Base-by-base conservation (phyloP, 2,888 invertebrate genomes). In the Melipona bicolor region DNA sequence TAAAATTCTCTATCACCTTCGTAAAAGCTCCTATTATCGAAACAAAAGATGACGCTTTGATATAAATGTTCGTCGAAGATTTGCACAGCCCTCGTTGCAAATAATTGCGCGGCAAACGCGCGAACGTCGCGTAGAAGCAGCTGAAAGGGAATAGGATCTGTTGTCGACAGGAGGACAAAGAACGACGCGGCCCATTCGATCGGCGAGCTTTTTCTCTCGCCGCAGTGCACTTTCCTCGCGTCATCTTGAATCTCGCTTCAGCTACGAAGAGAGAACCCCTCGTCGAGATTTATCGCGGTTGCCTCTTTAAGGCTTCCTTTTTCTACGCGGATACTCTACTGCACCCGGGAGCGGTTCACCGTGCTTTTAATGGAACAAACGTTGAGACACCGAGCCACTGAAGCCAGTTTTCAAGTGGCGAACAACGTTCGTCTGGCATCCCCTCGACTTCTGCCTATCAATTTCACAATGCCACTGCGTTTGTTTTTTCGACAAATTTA, bases 341-440 rank as follows among this genome's bases (percentile, higher is more conserved):
- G 86, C 77, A 64, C 80, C 78, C 84, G 77, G 81, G 83, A 87
- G 87, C 87, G 43, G 74, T 79, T 89, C 77, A 79, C 71, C 67
- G 64, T 79, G 83, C 82, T 85, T 88, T 86, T 91, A 89, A 90
- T 88, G 87, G 89, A 85, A 87, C 85, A 89, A 90, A 91, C 86
- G 88, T 85, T 85, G 84, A 86, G 84, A 89, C 88, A 88, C 79
- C 74, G 77, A 19, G 80, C 75, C 56, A 21, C 56, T 74, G 85
- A 84, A 80, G 87, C 81, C 84, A 76, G 88, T 89, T 87, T 81
- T 84, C 81, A 83, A 73, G 71, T 81, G 27, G 69, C 76, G 69
- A 81, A 77, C 67, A 81, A 77, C 67, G 65, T 84, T 85, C 80
- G 79, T 81, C 84, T 79, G 79, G 73, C 77, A 77, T 74, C 81